Conservation (phyloP, 2,888 invertebrate species). For the Drosophila maculinotata region DNA sequence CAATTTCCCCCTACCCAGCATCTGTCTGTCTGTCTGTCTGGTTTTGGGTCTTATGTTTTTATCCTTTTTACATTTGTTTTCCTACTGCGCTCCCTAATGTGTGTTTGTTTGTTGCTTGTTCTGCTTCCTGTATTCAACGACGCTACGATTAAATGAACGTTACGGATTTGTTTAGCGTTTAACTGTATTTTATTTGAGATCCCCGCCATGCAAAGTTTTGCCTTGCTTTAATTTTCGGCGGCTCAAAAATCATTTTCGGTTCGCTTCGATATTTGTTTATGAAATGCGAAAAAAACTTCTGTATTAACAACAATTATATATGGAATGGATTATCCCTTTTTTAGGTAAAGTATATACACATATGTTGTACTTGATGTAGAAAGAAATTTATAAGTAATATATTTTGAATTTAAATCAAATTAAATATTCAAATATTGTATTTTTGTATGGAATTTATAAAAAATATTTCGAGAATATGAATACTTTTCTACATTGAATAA, state of each 20-base stretch:
- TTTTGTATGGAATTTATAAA: too few species aligned
- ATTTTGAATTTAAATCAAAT: too few species aligned
- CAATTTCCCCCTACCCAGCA: conserved; percentile 7
- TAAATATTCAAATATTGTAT: too few species aligned
- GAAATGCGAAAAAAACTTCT: conserved; percentile 4
- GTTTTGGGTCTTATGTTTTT: conserved; percentile 42
- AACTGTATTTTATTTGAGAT: conserved; percentile 35
- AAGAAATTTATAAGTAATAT: too few species aligned
- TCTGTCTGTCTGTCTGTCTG: conserved; percentile 5
- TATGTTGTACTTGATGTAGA: too few species aligned
- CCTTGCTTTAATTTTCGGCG: conserved; percentile 4
- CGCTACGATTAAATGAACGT: conserved; percentile 61
- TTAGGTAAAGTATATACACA: too few species aligned
- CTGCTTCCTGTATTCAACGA: conserved; percentile 18
- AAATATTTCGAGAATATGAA: too few species aligned
- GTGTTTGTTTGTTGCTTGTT: conserved; percentile 40
- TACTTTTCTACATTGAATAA: not conserved
- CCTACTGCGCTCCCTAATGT: conserved; percentile 40
- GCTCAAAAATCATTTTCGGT: conserved; percentile 4
- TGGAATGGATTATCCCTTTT: too few species aligned
- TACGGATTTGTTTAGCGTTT: conserved; percentile 62
- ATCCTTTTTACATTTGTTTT: conserved; percentile 67
- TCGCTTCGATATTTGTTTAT: conserved; percentile 3
- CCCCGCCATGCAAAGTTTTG: not conserved
- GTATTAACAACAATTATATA: too few species aligned